These are phyloP conservation scores for Acrossocheilus fasciatus DNA, from an alignment of 2,797 vertebrate genomes.

Conservation along the genomic window DNA sequence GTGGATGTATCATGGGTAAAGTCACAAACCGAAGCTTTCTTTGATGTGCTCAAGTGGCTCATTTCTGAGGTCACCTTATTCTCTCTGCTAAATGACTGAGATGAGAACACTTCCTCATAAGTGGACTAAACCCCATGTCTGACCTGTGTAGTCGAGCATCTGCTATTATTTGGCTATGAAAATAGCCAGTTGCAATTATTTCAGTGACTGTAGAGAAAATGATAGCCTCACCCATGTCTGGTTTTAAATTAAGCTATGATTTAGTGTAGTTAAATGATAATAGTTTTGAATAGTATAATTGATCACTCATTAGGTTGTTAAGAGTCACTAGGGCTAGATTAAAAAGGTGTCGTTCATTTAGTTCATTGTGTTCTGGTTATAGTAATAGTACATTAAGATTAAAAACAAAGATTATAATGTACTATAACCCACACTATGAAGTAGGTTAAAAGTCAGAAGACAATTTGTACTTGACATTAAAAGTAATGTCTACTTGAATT, in stretches of 20 bases:
- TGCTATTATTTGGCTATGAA: background rate
- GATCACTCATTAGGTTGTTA: background rate
- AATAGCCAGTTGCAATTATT: background rate
- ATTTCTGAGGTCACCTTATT: background rate
- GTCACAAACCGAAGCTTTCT: background rate
- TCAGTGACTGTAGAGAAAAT: constrained; percentile 16
- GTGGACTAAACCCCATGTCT: background rate
- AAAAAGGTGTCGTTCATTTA: background rate
- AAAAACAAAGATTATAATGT: background rate
- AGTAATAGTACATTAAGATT: background rate
- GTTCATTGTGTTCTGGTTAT: background rate
- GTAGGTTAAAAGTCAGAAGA: background rate
- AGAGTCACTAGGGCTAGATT: background rate
- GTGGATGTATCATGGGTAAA: background rate
- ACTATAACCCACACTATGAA: background rate
- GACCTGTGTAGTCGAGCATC: background rate
- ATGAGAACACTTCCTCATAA: background rate
- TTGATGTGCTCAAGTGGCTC: background rate
- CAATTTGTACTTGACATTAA: background rate
- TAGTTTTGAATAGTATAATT: constrained; percentile 6
- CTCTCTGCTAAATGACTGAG: background rate
- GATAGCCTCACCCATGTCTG: background rate
- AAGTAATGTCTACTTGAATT: background rate
- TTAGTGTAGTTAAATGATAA: background rate
- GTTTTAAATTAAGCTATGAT: background rate